Evolutionary conservation across 2,888 invertebrate genomes (phyloP).

Genomic region (Listrodromus nycthemerus): DNA sequence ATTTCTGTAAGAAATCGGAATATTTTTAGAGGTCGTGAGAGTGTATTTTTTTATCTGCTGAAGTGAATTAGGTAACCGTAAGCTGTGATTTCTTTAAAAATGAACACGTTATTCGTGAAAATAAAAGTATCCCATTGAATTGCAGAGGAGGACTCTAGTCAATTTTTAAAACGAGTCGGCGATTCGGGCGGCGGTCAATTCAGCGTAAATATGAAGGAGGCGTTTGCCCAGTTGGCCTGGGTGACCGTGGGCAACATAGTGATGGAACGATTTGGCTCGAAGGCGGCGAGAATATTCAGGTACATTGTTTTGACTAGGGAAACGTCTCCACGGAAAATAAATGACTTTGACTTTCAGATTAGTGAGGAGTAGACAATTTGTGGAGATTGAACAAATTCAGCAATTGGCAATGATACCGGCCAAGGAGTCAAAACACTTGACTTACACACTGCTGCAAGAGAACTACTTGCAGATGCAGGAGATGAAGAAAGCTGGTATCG

Average conservation of each 20-base stretch:
- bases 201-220: constrained; percentile 90
- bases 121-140: constrained; percentile 42
- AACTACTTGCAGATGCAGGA: constrained; percentile 91
- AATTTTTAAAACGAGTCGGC: constrained; percentile 91
- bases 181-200: constrained; percentile 95
- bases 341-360: constrained; percentile 86
- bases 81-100: background rate
- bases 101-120: constrained; percentile 1
- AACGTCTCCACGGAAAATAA: background rate
- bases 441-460: constrained; percentile 94
- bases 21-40: too few species aligned
- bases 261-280: constrained; percentile 93
- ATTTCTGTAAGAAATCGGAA: too few species aligned
- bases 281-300: constrained; percentile 94
- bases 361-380: constrained; percentile 91
- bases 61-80: too few species aligned
- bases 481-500: constrained; percentile 89
- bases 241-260: constrained; percentile 92
- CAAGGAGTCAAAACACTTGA: constrained; percentile 95
- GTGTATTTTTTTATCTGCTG: too few species aligned
- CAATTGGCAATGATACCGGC: constrained; percentile 96
- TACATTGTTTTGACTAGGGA: constrained; percentile 72
- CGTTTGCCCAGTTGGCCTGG: constrained; percentile 90
- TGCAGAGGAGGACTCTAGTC: constrained; percentile 91
- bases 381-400: constrained; percentile 97